phyloP scores from a whole-genome alignment of 2,888 invertebrate genomes.

The Pterostichus madidus region DNA sequence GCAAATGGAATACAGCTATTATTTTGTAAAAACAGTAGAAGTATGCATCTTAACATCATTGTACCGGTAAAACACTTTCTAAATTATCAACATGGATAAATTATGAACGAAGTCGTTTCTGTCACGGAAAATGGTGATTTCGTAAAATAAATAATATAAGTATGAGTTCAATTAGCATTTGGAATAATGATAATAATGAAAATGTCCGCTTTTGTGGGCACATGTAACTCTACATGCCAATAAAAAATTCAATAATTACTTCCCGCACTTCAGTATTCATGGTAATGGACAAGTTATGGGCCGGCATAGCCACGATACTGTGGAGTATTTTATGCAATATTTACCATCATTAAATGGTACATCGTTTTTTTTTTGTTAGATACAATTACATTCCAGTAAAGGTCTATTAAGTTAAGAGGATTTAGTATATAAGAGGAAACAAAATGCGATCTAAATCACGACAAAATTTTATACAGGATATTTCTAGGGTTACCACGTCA shows the following conservation, averaged over 20 bases:
- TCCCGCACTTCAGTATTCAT: constrained; percentile 24
- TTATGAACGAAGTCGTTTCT: constrained; percentile 22
- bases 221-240: constrained; percentile 7
- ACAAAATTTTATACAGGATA: too few relatives aligned
- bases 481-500: too few relatives aligned
- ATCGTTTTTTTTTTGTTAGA: too few relatives aligned
- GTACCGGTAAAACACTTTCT: constrained; percentile 26
- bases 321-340: not conserved
- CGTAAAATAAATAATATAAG: constrained; percentile 58
- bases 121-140: constrained; percentile 55
- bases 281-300: constrained; percentile 3
- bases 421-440: too few relatives aligned
- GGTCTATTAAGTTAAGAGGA: too few relatives aligned
- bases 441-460: too few relatives aligned
- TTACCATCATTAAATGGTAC: constrained; percentile 25
- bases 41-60: constrained; percentile 17
- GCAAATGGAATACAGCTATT: too few relatives aligned
- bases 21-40: constrained; percentile 1
- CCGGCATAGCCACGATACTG: not conserved
- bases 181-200: constrained; percentile 53
- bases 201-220: not conserved
- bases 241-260: constrained; percentile 59
- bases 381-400: too few relatives aligned
- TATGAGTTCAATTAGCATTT: constrained; percentile 47
- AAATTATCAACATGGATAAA: constrained; percentile 55